Evolutionary conservation across 2,888 invertebrate species (phyloP).

Genomic region (Anthrax anthrax): DNA sequence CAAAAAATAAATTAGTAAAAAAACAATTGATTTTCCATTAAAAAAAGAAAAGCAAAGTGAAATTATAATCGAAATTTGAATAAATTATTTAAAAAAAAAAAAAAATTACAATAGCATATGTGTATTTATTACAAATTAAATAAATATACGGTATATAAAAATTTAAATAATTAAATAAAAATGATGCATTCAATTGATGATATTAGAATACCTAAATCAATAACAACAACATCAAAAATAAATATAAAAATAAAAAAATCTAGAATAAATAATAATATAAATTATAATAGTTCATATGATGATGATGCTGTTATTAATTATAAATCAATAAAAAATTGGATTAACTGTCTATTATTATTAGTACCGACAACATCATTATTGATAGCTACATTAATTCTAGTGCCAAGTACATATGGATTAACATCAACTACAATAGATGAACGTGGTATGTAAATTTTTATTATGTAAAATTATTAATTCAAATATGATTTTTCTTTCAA

Average conservation of each 20-base stretch:
- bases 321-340: slow-evolving; percentile 4
- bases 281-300: not conserved
- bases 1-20: no score
- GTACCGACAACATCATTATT: not conserved
- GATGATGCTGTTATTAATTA: not conserved
- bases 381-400: not conserved
- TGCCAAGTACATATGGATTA: slow-evolving; percentile 11
- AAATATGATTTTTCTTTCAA: not conserved
- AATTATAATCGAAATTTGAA: no score
- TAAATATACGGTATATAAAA: no score
- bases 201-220: no score
- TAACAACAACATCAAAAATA: not conserved
- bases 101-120: no score
- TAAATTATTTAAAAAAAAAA: no score
- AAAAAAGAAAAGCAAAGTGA: no score
- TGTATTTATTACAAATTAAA: no score
- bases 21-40: no score
- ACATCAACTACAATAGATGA: slow-evolving; percentile 8
- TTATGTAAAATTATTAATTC: not conserved
- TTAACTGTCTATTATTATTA: slow-evolving; percentile 8
- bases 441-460: slow-evolving; percentile 8
- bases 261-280: not conserved
- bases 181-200: no score
- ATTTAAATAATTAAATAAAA: no score
- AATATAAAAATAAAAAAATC: not conserved